Evolutionary conservation across 2,888 invertebrate genomes (phyloP).

Genomic region (Drosophila lacicola): DNA sequence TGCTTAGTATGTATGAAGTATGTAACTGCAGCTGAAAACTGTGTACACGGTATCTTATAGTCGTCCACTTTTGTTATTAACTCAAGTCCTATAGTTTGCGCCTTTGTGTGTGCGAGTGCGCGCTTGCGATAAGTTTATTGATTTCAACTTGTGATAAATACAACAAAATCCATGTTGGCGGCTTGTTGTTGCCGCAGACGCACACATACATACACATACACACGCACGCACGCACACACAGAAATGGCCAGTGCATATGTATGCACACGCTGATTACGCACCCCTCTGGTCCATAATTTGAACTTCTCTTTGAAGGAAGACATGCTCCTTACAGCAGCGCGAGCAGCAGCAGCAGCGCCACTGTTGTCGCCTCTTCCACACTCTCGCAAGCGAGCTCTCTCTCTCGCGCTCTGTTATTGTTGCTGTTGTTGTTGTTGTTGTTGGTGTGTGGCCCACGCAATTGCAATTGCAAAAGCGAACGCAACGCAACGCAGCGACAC

Average conservation of each 20-base stretch:
- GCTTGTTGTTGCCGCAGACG: constrained; percentile 24
- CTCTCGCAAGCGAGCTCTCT: constrained; percentile 8
- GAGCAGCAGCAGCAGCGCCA: constrained; percentile 46
- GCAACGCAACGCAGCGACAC: constrained; percentile 23
- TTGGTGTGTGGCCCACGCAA: constrained; percentile 29
- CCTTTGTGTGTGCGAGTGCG: constrained; percentile 27
- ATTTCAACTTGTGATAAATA: constrained; percentile 79
- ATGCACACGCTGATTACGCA: constrained; percentile 65
- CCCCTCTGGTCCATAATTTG: constrained; percentile 85
- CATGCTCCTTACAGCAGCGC: constrained; percentile 69
- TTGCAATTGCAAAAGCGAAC: constrained; percentile 45
- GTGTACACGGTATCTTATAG: neutral
- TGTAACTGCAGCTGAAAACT: neutral
- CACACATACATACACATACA: constrained; percentile 5
- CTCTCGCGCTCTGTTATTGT: constrained; percentile 15
- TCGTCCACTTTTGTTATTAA: constrained; percentile 8
- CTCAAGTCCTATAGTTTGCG: constrained; percentile 35
- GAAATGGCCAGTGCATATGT: neutral
- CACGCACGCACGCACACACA: constrained; percentile 8
- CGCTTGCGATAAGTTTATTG: constrained; percentile 77
- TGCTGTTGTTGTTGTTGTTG: constrained; percentile 21
- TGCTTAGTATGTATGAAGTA: neutral
- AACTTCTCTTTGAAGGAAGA: constrained; percentile 85
- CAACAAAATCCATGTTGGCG: constrained; percentile 35
- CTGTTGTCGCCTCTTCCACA: constrained; percentile 35